Evolutionary conservation across 2,888 invertebrate genomes (phyloP).

Genomic region (Acanthosepion lycidas): DNA sequence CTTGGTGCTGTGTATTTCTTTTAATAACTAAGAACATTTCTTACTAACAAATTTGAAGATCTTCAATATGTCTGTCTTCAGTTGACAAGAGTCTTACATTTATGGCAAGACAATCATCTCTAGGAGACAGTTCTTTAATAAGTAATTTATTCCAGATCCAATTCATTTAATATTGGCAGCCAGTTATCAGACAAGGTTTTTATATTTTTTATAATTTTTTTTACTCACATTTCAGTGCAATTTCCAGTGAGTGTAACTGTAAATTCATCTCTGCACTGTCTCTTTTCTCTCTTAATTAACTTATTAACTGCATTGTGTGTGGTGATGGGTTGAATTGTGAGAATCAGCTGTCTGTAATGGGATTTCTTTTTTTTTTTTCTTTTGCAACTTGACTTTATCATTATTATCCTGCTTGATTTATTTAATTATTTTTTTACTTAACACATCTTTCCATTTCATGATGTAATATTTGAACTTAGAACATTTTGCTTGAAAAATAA

Average conservation of each 20-base stretch:
- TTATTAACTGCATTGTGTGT: conserved; percentile 33
- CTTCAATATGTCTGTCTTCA: background rate
- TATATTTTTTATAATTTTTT: background rate
- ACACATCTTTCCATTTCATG: background rate
- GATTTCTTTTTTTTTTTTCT: background rate
- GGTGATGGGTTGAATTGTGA: background rate
- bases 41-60: background rate
- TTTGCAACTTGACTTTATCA: background rate
- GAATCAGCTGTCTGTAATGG: background rate
- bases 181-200: background rate
- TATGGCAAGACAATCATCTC: background rate
- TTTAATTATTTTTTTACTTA: background rate
- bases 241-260: background rate
- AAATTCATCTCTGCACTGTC: background rate
- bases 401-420: background rate
- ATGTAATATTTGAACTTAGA: background rate
- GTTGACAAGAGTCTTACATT: background rate
- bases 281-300: background rate
- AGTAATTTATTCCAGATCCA: background rate
- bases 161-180: background rate
- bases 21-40: conserved; percentile 22
- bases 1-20: conserved; percentile 22
- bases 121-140: background rate
- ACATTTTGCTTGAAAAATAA: background rate
- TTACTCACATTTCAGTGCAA: background rate